Percentiles rank a stretch among this genome's conserved stretches.
These are phyloP conservation scores for Aplocera efformata DNA, from an alignment of 2,888 invertebrate genomes.

Conservation along the genomic window DNA sequence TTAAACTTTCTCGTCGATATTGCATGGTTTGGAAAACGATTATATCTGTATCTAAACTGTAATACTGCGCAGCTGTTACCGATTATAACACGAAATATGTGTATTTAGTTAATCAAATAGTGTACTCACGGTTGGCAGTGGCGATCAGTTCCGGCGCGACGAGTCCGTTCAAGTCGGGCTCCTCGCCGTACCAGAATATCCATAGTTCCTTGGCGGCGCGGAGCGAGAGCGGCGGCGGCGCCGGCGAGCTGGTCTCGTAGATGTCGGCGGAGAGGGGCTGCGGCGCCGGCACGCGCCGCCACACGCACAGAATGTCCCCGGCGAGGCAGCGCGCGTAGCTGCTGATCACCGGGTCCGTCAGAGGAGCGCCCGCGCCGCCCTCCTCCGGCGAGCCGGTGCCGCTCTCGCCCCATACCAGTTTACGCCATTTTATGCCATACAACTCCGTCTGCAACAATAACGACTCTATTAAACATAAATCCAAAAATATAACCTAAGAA, in stretches of 20 bases:
- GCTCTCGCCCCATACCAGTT: conserved; percentile 90
- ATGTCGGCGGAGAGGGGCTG: conserved; percentile 58
- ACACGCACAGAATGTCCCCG: conserved; percentile 98
- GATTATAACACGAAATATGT: no score
- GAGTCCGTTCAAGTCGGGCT: conserved; percentile 92
- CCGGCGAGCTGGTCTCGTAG: conserved; percentile 76
- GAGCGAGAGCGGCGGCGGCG: conserved; percentile 87
- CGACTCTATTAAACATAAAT: no score
- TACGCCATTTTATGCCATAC: conserved; percentile 99
- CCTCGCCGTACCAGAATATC: conserved; percentile 99
- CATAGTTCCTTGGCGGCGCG: conserved; percentile 97
- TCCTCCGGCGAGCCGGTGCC: conserved; percentile 71
- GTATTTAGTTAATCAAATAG: no score
- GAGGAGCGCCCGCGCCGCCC: conserved; percentile 82
- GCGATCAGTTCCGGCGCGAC: conserved; percentile 92
- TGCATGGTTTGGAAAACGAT: no score
- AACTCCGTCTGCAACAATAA: conserved; percentile 93
- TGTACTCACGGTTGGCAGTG: conserved; percentile 89
- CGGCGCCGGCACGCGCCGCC: conserved; percentile 91
- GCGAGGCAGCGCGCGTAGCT: conserved; percentile 95
- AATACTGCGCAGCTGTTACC: no score
- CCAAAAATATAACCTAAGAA: no score
- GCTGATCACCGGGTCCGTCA: conserved; percentile 94
- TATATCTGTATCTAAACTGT: no score
- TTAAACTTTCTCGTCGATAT: conserved; percentile 1